Evolutionary conservation across 2,888 invertebrate species (phyloP), one percentile per base, ranked within the genome.

Genomic region (Horisme vitalbata): DNA sequence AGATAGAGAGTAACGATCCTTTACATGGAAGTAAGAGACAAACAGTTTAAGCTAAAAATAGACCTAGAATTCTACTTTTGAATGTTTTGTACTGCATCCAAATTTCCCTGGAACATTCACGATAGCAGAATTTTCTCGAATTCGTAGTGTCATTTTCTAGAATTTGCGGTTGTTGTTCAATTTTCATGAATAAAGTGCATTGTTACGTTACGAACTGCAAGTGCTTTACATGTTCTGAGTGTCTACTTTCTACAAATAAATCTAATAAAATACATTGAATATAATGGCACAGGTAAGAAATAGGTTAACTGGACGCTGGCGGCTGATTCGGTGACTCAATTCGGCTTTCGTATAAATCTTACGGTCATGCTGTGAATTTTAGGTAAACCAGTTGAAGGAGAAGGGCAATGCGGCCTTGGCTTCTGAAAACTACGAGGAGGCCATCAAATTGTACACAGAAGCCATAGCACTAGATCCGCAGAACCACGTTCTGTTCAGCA

Each of bases 401-500:
- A 94, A 94, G 82, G 98, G 97, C 55, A 98, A 98, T 78, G 92
- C 93, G 18, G 96, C 97, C 11, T 87, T 98, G 61, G 91, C 94
- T 52, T 93, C 92, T 8, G 94, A 94, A 35, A 94, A 95, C 45
- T 94, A 92, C 57, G 93, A 94, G 5, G 95, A 95, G 57, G 97
- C 98, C 0, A 90, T 97, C 37, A 91, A 93, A 55, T 92, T 83
- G 62, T 98, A 98, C 72, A 92, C 95, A 2, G 93, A 95, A 66
- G 98, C 96, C 3, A 96, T 98, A 54, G 83, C 89, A 8, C 76
- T 97, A 49, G 97, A 97, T 73, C 89, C 90, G 0, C 91, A 90
- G 23, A 97, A 97, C 88, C 96, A 97, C 90, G 96, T 98, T 71
- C 90, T 98, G 13, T 97, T 91, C 70, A 97, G 97, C 64, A 98